Base-by-base conservation (phyloP, 2,797 vertebrate species). In the Moxostoma hubbsi region DNA sequence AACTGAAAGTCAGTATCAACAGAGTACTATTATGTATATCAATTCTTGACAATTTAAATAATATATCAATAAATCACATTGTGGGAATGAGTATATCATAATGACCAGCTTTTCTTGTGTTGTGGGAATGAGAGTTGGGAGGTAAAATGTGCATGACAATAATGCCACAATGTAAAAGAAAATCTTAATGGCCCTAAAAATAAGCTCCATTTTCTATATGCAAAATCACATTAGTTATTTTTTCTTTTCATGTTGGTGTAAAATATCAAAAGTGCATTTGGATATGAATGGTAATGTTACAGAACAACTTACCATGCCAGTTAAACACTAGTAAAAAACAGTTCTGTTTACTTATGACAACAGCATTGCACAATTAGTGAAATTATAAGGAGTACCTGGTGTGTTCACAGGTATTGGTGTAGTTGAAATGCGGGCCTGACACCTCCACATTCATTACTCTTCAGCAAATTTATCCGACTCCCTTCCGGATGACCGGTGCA, bases 401-500 rank as follows among this genome's bases (percentile, higher is more conserved):
- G 15, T 70, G 57, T 71, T 63, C 51, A 7, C 66, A 66, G 74
- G 64, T 49, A 0, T 59, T 59, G 68, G 9, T 64, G 45, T 36
- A 69, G 49, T 49, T 61, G 24, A 59, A 47, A 67, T 70, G 49
- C 36, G 59, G 46, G n/a, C 57, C 47, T 83, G 66, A 75, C 67
- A 9, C n/a, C 10, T 24, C 67, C 78, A 24, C 68, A 64, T n/a
- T 63, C 43, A 1, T 46, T 59, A 53, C 50, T 77, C 43, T 24
- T 9, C 51, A 74, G 70, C 61, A 61, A 53, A 47, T 51, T 15
- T 75, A 9, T 10, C 66, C 57, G 49, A 51, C 12, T 1, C 4
- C 71, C 71, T 86, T 61, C 16, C 50, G 80, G 54, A 93, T 92
- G 91, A 88, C 91, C 80, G 82, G 87, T 82, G 86, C 78, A 0